phyloP scores from a whole-genome alignment of 2,888 invertebrate genomes.

The Apodemia hepburni region DNA sequence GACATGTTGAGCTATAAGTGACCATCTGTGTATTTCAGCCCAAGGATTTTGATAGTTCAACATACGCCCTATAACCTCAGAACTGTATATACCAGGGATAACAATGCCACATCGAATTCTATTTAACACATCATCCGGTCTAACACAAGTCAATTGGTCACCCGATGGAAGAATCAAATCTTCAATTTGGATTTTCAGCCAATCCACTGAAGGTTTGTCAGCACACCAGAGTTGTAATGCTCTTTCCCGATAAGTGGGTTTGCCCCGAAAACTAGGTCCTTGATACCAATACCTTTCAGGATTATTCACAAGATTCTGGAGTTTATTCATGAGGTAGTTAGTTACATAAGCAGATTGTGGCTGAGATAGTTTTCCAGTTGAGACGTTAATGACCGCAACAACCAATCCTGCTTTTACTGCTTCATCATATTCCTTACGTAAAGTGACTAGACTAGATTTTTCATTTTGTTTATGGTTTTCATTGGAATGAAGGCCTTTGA shows the following conservation, averaged over 20 bases:
- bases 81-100: too few relatives aligned
- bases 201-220: background rate
- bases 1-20: too few relatives aligned
- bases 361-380: slow-evolving; percentile 1
- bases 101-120: too few relatives aligned
- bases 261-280: background rate
- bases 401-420: background rate
- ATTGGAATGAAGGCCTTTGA: too few relatives aligned
- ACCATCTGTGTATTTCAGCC: too few relatives aligned
- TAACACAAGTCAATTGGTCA: background rate
- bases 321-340: background rate
- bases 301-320: background rate
- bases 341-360: background rate
- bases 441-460: background rate
- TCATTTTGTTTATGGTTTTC: too few relatives aligned
- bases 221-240: background rate
- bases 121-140: too few relatives aligned
- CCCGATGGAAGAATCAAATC: background rate
- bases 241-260: background rate
- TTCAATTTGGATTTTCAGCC: background rate
- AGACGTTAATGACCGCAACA: background rate
- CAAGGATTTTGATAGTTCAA: too few relatives aligned
- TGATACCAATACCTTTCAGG: background rate
- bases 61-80: too few relatives aligned
- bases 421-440: background rate